Base-by-base conservation (phyloP, 53 echinoderm and acorn worm genomes). In the Actinopyga echinites region DNA sequence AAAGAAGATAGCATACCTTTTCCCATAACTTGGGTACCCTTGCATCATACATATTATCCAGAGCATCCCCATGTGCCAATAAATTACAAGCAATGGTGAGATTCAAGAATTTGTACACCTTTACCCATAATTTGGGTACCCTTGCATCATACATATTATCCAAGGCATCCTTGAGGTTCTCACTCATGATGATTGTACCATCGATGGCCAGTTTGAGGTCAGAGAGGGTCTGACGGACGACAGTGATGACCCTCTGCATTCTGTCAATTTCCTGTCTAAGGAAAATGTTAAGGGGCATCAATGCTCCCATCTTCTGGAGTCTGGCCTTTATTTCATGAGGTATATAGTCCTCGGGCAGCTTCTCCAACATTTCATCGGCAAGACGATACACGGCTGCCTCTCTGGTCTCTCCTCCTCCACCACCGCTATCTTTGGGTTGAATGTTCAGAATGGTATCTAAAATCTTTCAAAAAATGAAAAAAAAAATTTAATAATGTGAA, bases 141-240 rank as follows among this genome's bases (percentile, higher is more conserved):
- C 97, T 90, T 53, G 97, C 97, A 87, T 97, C 97, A 56, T 89
- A 97, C 84, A 97, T 97, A 68, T 97, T 97, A 54, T 97, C 97
- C 79, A 97, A 85, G 8, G 97, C 97, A 74, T 97, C 97, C 49
- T 93, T 86, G 5, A 97, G 90, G 38, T 86, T 97, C 87, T 97
- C 97, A 85, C 97, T 97, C 97, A 97, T 97, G 86, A 97, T 97
- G 89, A 97, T 97, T 71, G 97, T 97, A 68, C 97, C 97, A 56
- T 97, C 97, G 23, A 97, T 97, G 56, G 97, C 97, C 29, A 97
- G 87, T 81, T 97, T 97, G 65, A 97, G 90, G 64, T 97, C 97
- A 58, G 82, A 85, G 10, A 97, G 87, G 20, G 97, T 97, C 63
- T 54, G 75, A 19, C 97, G 92, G 2, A 97, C 97, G 0, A 81